Percentiles rank a stretch among this genome's conserved stretches.
phyloP scores from a whole-genome alignment of 2,113 vertebrate species.

The Psammodynastes pulverulentus region DNA sequence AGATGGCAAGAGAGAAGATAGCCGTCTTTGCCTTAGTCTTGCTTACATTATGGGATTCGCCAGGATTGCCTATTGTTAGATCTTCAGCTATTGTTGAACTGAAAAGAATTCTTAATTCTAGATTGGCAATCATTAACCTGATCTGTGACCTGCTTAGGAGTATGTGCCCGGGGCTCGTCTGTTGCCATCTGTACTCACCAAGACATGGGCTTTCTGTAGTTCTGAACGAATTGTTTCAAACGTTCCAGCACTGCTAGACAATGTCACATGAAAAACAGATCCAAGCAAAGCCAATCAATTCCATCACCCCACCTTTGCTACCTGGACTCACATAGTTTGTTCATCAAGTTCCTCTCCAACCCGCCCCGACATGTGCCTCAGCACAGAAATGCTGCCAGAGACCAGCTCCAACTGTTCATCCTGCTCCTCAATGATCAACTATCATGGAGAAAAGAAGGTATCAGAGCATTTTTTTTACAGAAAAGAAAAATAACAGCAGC shows the following conservation, averaged over 20 bases:
- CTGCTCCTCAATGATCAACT: conserved; percentile 81
- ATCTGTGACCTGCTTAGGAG: not conserved
- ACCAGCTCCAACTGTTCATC: conserved; percentile 81
- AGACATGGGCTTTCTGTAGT: not conserved
- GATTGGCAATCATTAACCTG: not conserved
- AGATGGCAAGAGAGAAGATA: not conserved
- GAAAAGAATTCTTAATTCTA: not conserved
- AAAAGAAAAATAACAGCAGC: not conserved
- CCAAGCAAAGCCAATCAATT: not conserved
- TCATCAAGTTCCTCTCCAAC: conserved; percentile 82
- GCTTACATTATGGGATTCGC: not conserved
- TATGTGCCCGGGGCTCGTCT: not conserved
- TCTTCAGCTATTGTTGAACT: not conserved
- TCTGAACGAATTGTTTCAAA: not conserved
- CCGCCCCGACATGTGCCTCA: conserved; percentile 77
- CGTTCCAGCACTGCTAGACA: not conserved
- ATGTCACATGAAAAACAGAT: not conserved
- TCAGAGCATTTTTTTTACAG: not conserved
- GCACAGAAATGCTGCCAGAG: conserved; percentile 76
- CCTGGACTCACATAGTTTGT: conserved; percentile 73
- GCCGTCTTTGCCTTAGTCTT: not conserved
- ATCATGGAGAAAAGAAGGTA: not conserved
- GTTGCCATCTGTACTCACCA: not conserved
- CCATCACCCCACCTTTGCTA: not conserved
- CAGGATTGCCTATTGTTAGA: not conserved